These are phyloP conservation scores for Hetaerina titia DNA, from an alignment of 2,888 invertebrate species.

Conservation along the genomic window DNA sequence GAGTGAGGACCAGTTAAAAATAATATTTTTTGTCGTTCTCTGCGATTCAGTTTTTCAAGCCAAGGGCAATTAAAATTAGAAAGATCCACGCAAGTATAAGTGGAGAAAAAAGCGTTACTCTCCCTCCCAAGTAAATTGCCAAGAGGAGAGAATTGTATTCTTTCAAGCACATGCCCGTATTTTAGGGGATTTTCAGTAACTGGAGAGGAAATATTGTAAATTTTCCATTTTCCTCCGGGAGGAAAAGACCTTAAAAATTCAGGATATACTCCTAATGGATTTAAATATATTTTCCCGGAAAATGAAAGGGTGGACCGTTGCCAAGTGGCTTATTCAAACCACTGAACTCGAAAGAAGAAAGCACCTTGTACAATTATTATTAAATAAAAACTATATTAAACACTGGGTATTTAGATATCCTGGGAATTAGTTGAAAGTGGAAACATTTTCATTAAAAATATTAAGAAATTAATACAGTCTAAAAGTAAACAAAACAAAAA, in stretches of 20 bases:
- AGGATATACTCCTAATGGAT: background rate
- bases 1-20: background rate
- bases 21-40: background rate
- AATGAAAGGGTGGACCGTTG: background rate
- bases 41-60: background rate
- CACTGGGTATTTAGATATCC: too few relatives aligned
- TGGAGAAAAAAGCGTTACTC: background rate
- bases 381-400: too few relatives aligned
- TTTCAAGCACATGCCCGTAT: background rate
- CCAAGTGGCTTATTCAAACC: background rate
- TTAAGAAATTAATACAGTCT: too few relatives aligned
- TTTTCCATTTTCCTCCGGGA: background rate
- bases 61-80: background rate
- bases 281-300: background rate
- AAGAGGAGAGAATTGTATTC: background rate
- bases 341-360: background rate
- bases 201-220: background rate
- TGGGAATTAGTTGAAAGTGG: too few relatives aligned
- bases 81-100: background rate
- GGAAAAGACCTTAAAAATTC: background rate
- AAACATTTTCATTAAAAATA: too few relatives aligned
- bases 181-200: background rate
- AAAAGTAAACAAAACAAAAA: too few relatives aligned
- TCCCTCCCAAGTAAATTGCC: background rate
- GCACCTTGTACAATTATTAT: background rate